Conservation (phyloP, 2,888 invertebrate genomes). For the Eupithecia vulgata region DNA sequence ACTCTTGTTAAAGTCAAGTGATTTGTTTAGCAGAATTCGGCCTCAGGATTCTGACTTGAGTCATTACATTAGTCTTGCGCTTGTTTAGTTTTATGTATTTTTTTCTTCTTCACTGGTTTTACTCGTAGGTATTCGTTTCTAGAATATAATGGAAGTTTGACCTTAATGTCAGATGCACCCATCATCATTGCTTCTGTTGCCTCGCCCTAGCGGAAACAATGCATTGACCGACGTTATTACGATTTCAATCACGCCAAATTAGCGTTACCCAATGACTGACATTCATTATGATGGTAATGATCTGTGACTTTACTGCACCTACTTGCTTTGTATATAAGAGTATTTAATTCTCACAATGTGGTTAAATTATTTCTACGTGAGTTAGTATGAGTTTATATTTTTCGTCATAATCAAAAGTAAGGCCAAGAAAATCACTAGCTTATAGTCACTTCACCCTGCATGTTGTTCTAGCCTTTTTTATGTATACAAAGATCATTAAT, state of each 20-base stretch:
- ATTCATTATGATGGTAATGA: conserved; percentile 17
- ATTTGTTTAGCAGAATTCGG: too few relatives aligned
- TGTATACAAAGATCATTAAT: background rate
- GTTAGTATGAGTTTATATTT: too few relatives aligned
- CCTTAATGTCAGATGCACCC: background rate
- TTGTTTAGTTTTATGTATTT: background rate
- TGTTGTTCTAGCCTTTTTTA: background rate
- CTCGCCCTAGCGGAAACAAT: conserved; percentile 16
- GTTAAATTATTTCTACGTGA: too few relatives aligned
- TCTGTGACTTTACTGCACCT: conserved; percentile 14
- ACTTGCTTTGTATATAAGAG: background rate
- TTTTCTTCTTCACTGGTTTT: background rate
- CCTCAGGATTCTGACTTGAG: background rate
- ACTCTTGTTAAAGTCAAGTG: too few relatives aligned
- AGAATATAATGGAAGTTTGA: background rate
- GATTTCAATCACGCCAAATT: conserved; percentile 17
- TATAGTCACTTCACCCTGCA: too few relatives aligned
- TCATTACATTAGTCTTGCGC: background rate
- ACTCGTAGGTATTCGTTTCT: background rate
- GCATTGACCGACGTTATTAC: conserved; percentile 4
- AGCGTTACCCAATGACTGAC: conserved; percentile 19
- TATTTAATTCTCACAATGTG: background rate
- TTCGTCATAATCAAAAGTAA: too few relatives aligned
- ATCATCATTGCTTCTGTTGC: background rate
- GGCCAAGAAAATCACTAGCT: too few relatives aligned